Percentiles rank a stretch among this genome's conserved stretches.
These are phyloP conservation scores for Ammodytes dubius DNA, from an alignment of 2,113 vertebrate genomes.

Conservation along the genomic window DNA sequence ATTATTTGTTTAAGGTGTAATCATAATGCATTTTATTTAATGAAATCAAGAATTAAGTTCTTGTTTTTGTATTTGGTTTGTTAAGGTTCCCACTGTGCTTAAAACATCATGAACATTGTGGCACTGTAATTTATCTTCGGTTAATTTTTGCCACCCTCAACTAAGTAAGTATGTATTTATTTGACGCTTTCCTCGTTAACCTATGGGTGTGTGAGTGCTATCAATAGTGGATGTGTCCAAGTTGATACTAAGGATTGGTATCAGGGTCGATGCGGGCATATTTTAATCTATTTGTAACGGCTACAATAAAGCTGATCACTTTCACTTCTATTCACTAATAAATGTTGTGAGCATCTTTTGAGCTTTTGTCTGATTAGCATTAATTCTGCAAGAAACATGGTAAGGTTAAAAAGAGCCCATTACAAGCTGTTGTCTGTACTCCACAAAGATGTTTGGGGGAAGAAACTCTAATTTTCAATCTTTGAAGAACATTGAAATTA, in stretches of 20 bases:
- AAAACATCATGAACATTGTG: not conserved
- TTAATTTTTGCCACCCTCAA: too few relatives aligned
- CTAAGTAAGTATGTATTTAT: not conserved
- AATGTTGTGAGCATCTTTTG: too few relatives aligned
- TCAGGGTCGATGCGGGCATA: not conserved
- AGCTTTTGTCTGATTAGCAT: not conserved
- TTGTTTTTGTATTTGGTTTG: not conserved
- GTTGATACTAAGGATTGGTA: not conserved
- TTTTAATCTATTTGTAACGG: not conserved
- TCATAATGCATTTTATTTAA: not conserved
- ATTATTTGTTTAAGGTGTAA: not conserved
- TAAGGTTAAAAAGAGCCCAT: not conserved
- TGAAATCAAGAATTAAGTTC: not conserved
- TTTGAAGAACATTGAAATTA: too few relatives aligned
- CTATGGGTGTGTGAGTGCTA: not conserved
- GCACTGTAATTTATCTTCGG: not conserved
- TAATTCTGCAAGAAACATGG: not conserved
- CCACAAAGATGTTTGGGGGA: not conserved
- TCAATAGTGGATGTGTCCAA: not conserved
- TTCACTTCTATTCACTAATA: not conserved
- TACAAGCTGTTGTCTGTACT: not conserved
- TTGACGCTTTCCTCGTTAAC: not conserved
- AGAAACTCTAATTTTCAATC: too few relatives aligned
- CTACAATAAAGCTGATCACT: not conserved
- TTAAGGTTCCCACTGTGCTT: not conserved